Evolutionary conservation across 2,113 vertebrate genomes (phyloP).

Genomic region (Poecile atricapillus): DNA sequence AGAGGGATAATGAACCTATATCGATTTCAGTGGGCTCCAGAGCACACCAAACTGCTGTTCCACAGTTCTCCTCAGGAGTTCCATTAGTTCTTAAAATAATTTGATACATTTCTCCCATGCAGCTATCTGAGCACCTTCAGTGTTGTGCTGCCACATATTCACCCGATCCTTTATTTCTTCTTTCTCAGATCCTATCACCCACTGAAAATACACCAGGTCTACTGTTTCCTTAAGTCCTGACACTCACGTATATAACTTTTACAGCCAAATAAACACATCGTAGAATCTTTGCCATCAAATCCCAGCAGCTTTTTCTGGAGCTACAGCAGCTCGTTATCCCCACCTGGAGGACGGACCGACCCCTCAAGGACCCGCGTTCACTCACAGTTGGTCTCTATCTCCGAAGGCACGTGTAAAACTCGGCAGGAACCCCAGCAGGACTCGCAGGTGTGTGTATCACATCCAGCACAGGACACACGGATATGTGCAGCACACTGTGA

Average conservation of each 20-base stretch:
- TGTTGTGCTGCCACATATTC: background rate
- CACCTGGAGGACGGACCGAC: background rate
- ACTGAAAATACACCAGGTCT: background rate
- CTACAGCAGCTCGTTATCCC: slow-evolving; percentile 34
- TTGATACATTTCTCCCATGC: background rate
- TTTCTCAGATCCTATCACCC: background rate
- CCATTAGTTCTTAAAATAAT: background rate
- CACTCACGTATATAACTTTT: background rate
- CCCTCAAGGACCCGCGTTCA: background rate
- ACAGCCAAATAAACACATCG: background rate
- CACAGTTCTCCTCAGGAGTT: background rate
- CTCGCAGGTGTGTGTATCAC: background rate
- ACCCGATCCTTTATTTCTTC: background rate
- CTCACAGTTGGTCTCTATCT: accelerated
- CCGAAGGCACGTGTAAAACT: background rate
- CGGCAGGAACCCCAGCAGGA: background rate
- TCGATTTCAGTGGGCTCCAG: background rate
- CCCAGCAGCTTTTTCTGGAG: background rate
- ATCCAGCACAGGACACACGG: background rate
- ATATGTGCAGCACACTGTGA: background rate
- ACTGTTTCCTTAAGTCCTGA: background rate
- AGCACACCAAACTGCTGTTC: background rate
- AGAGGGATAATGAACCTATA: background rate
- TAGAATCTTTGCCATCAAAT: background rate
- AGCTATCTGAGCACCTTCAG: background rate